Conservation (phyloP, 2,888 invertebrate genomes). For the Latheticus oryzae region DNA sequence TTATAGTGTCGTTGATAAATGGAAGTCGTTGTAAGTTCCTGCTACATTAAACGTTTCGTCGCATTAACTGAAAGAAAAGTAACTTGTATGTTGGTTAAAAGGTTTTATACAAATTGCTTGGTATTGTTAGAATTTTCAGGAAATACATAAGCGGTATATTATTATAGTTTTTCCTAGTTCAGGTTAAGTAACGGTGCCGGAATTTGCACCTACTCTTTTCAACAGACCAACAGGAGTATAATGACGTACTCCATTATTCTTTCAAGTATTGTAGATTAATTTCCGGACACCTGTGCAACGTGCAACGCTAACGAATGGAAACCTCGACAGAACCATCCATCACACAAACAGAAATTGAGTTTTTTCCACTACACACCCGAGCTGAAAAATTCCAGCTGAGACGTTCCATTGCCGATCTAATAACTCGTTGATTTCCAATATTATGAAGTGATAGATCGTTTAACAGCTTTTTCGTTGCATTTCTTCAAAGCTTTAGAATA, state of each 20-base stretch:
- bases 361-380: conserved; percentile 15
- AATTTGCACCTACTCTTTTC: conserved; percentile 12
- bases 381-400: conserved; percentile 14
- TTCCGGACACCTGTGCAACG: conserved; percentile 26
- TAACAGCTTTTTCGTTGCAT: not conserved
- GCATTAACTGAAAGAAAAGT: not conserved
- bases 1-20: conserved; percentile 3
- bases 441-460: conserved; percentile 12
- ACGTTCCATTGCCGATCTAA: conserved; percentile 18
- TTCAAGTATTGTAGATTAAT: conserved; percentile 21
- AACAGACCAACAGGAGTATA: conserved; percentile 4
- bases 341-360: conserved; percentile 14
- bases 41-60: conserved; percentile 1
- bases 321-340: conserved; percentile 18
- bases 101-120: too few species aligned
- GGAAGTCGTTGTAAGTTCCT: conserved; percentile 7
- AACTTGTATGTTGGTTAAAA: not conserved
- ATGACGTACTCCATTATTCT: too few species aligned
- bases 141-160: too few species aligned
- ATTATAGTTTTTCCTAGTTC: not conserved
- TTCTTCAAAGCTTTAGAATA: conserved; percentile 2
- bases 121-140: conserved; percentile 1
- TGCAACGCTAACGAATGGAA: conserved; percentile 5
- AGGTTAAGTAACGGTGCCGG: conserved; percentile 20
- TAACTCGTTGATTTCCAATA: conserved; percentile 19